Percentiles rank a stretch among this genome's conserved stretches.
These are phyloP conservation scores for Drosophila chauvacae DNA, from an alignment of 1,140 invertebrate genomes.

Conservation along the genomic window DNA sequence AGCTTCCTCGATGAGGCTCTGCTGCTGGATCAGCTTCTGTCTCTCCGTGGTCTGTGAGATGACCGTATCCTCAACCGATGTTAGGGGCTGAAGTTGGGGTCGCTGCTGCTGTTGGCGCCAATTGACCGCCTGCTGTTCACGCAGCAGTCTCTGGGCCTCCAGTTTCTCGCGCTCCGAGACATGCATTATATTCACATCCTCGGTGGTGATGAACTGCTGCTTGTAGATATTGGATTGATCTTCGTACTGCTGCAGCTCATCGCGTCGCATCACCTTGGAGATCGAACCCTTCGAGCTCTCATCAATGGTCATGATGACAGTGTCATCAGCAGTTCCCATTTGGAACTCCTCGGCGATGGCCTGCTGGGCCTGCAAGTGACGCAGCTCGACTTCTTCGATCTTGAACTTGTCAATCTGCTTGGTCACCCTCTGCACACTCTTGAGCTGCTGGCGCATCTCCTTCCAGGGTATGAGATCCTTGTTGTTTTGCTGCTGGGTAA, in stretches of 20 bases:
- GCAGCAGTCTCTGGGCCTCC: slow-evolving; percentile 68
- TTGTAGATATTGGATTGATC: slow-evolving; percentile 66
- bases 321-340: slow-evolving; percentile 49
- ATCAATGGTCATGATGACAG: slow-evolving; percentile 61
- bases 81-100: slow-evolving; percentile 66
- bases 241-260: slow-evolving; percentile 71
- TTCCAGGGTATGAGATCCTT: slow-evolving; percentile 81
- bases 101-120: slow-evolving; percentile 70
- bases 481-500: slow-evolving; percentile 70
- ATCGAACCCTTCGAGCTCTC: slow-evolving; percentile 79
- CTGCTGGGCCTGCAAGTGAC: slow-evolving; percentile 66
- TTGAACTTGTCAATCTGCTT: slow-evolving; percentile 83
- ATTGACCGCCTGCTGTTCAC: slow-evolving; percentile 74
- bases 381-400: slow-evolving; percentile 79
- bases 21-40: slow-evolving; percentile 54
- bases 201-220: slow-evolving; percentile 75
- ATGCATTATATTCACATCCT: slow-evolving; percentile 79
- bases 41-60: slow-evolving; percentile 67
- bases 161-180: slow-evolving; percentile 74
- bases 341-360: slow-evolving; percentile 59
- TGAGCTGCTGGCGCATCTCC: slow-evolving; percentile 81
- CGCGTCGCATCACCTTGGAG: slow-evolving; percentile 62
- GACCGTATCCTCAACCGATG: slow-evolving; percentile 79
- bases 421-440: slow-evolving; percentile 77
- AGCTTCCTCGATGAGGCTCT: slow-evolving; percentile 65